Evolutionary conservation across 2,888 invertebrate genomes (phyloP), one percentile per base, ranked within the genome.

Genomic region (Anticlea derivata): DNA sequence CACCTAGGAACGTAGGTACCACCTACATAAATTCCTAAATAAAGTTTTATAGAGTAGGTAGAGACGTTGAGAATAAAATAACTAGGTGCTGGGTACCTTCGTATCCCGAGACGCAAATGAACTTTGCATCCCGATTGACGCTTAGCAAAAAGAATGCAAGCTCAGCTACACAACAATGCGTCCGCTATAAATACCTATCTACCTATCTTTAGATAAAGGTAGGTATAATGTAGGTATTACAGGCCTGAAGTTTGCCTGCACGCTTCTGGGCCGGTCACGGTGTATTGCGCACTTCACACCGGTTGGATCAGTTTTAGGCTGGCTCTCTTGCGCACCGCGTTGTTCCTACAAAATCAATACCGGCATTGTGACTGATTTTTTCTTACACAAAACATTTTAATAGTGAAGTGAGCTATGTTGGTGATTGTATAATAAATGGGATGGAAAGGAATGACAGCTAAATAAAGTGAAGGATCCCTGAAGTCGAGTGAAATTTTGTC

Each of bases 231-330:
- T 47, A 47, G 35, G 41, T 50, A 50, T 39, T 22, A 45, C 30
- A 46, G 43, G 17, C 37, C 26, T 60, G 63, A 63, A 63, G 63
- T 58, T 46, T 11, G 55, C 30, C 29, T 61, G 58, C 61, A 66
- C 61, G 69, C 60, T 62, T 70, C 66, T 64, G 62, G 61, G 62
- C 67, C 71, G 79, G 80, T 75, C 75, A 75, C 75, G 80, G 73
- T 65, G 63, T 58, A 61, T 63, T 63, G 75, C 58, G 20, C 6
- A 50, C 85, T 86, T 86, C 86, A 80, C 63, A 86, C 87, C 80
- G 80, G 89, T 89, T 81, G 70, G 89, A 71, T 85, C 86, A 88
- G 88, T 89, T 86, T 83, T 79, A 81, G 78, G 74, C 71, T 74
- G 70, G 68, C 72, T 74, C 81, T 82, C 80, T 65, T 69, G 86